phyloP scores from a whole-genome alignment of 2,113 vertebrate genomes.

The Cryptomyrus ogoouensis region DNA sequence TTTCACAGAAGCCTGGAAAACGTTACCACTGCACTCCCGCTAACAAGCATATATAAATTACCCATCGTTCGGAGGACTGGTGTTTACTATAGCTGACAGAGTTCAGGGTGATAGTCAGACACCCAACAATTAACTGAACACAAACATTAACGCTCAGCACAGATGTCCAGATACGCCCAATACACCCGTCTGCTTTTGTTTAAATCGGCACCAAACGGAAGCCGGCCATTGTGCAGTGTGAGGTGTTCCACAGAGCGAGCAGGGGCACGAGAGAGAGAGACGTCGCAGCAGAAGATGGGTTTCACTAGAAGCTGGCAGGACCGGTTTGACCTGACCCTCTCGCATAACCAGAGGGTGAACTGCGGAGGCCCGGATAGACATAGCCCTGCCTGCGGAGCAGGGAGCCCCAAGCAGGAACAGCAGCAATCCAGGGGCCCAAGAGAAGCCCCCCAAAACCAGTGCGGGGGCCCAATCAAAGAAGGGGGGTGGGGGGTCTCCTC shows the following conservation, averaged over 20 bases:
- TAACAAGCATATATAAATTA: background rate
- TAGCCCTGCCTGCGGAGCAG: background rate
- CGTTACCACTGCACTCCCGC: background rate
- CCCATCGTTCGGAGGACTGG: background rate
- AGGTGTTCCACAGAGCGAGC: background rate
- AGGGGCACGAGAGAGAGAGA: background rate
- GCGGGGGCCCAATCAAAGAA: background rate
- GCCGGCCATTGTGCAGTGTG: background rate
- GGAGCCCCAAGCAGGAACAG: background rate
- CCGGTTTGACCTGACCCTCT: slow-evolving; percentile 58
- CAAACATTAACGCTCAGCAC: background rate
- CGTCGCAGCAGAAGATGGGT: slow-evolving; percentile 28
- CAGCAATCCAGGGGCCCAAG: slow-evolving; percentile 20
- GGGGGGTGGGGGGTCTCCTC: background rate
- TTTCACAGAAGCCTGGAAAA: background rate
- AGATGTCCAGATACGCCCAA: background rate
- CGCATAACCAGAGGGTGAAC: slow-evolving; percentile 20
- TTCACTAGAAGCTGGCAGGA: slow-evolving; percentile 33
- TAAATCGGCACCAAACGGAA: background rate
- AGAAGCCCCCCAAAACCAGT: background rate
- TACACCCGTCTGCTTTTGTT: background rate
- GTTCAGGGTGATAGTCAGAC: background rate
- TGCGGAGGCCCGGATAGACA: background rate
- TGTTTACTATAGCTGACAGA: background rate
- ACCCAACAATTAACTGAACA: background rate